phyloP scores from a whole-genome alignment of 1,140 invertebrate species.

The Drosophila lacteicornis region DNA sequence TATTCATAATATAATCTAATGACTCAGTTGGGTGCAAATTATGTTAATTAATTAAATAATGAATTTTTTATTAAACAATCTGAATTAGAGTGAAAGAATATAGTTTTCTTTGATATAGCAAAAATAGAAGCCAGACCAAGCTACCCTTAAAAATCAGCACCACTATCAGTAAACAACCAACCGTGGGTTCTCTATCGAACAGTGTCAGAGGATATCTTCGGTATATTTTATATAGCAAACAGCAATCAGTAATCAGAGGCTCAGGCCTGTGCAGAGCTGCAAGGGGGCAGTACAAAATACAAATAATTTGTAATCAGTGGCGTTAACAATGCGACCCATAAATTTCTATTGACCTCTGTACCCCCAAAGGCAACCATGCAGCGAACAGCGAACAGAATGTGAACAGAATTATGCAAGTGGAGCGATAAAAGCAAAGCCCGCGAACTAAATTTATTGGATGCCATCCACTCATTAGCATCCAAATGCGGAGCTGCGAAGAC shows the following conservation, averaged over 20 bases:
- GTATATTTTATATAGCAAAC: constrained; percentile 4
- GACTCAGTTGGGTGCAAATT: not conserved
- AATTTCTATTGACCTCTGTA: constrained; percentile 78
- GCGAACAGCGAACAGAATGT: constrained; percentile 44
- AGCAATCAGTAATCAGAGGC: constrained; percentile 34
- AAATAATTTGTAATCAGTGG: constrained; percentile 81
- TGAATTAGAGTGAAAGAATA: no score
- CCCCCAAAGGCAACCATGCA: constrained; percentile 49
- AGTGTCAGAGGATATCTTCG: constrained; percentile 8
- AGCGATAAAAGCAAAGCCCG: constrained; percentile 80
- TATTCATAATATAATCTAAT: not conserved
- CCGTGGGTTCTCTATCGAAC: not conserved
- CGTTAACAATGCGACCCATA: constrained; percentile 75
- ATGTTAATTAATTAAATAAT: not conserved
- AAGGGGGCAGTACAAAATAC: constrained; percentile 30
- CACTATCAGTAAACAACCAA: not conserved
- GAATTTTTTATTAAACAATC: no score
- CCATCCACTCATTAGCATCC: constrained; percentile 83
- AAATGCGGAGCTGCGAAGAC: constrained; percentile 71
- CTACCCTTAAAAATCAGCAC: not conserved
- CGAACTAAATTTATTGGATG: constrained; percentile 83
- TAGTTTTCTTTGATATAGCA: no score
- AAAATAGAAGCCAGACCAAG: not conserved
- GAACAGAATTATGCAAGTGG: constrained; percentile 75
- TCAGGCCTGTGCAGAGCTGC: constrained; percentile 4